Evolutionary conservation across 2,113 vertebrate species (phyloP).

Genomic region (Collichthys lucidus): DNA sequence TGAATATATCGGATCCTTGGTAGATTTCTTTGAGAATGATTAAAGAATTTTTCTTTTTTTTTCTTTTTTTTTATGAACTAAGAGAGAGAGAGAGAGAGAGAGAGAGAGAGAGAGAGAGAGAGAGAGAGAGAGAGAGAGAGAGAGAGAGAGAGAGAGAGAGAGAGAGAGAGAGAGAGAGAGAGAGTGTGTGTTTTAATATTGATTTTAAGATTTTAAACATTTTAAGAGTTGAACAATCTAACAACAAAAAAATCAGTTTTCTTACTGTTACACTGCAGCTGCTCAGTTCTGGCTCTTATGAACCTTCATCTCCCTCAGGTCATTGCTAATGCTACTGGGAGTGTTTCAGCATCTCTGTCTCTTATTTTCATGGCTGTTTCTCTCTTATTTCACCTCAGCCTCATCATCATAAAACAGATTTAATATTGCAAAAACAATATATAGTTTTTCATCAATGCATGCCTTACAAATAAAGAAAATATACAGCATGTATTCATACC

Average conservation of each 20-base stretch:
- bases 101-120: too few species aligned
- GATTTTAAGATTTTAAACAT: background rate
- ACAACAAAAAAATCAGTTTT: background rate
- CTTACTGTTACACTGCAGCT: background rate
- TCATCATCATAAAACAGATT: background rate
- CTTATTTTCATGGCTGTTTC: background rate
- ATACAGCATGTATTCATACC: background rate
- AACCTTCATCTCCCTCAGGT: slow-evolving; percentile 18
- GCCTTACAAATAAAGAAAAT: background rate
- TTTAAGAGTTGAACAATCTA: background rate
- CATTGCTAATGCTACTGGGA: slow-evolving; percentile 4
- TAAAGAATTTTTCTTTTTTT: background rate
- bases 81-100: background rate
- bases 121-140: too few species aligned
- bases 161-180: too few species aligned
- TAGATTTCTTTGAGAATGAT: slow-evolving; percentile 10
- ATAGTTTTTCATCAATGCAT: background rate
- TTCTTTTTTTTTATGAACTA: background rate
- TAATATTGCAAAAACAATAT: background rate
- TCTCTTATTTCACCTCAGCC: slow-evolving; percentile 3
- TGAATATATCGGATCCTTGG: slow-evolving; percentile 7
- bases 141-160: too few species aligned
- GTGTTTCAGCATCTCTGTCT: background rate
- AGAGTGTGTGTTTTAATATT: background rate
- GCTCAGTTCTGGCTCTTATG: slow-evolving; percentile 8